A percentile compares a stretch with the other conserved stretches of the same genome.
Evolutionary conservation across 1,140 invertebrate genomes (phyloP).

Genomic region (Drosophila sp.): DNA sequence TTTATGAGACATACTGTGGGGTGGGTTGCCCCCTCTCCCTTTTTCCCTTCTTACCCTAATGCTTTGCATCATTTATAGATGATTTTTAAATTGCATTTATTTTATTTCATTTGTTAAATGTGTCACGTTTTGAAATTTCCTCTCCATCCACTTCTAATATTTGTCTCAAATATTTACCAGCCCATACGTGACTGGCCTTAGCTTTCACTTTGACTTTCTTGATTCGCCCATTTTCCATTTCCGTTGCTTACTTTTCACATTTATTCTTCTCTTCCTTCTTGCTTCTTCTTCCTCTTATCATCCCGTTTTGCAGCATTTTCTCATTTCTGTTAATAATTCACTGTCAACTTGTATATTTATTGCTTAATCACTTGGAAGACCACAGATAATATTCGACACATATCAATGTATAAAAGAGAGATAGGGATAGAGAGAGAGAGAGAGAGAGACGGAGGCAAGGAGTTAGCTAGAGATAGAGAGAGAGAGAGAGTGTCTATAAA

Average conservation of each 20-base stretch:
- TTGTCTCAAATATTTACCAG: conserved; percentile 70
- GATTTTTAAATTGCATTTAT: conserved; percentile 71
- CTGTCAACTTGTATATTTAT: conserved; percentile 76
- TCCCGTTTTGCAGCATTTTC: conserved; percentile 14
- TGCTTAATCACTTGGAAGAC: conserved; percentile 79
- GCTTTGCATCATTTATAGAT: conserved; percentile 34
- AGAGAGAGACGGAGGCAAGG: background rate
- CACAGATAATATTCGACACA: conserved; percentile 62
- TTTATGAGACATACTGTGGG: conserved; percentile 57
- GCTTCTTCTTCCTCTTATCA: background rate
- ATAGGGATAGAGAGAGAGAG: background rate
- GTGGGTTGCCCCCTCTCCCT: background rate
- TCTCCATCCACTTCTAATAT: conserved; percentile 66
- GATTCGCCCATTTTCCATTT: background rate
- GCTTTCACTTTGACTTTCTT: conserved; percentile 6
- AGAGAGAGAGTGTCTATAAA: conserved; percentile 50
- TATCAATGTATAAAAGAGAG: conserved; percentile 22
- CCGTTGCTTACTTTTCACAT: conserved; percentile 38
- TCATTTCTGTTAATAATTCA: conserved; percentile 65
- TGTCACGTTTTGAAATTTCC: conserved; percentile 65
- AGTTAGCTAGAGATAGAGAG: background rate
- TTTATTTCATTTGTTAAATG: conserved; percentile 42
- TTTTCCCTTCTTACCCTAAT: background rate
- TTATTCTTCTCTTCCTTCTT: conserved; percentile 26
- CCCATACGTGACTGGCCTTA: conserved; percentile 56